Base-by-base conservation (phyloP, 2,888 invertebrate species). In the Polymixis flavicincta region DNA sequence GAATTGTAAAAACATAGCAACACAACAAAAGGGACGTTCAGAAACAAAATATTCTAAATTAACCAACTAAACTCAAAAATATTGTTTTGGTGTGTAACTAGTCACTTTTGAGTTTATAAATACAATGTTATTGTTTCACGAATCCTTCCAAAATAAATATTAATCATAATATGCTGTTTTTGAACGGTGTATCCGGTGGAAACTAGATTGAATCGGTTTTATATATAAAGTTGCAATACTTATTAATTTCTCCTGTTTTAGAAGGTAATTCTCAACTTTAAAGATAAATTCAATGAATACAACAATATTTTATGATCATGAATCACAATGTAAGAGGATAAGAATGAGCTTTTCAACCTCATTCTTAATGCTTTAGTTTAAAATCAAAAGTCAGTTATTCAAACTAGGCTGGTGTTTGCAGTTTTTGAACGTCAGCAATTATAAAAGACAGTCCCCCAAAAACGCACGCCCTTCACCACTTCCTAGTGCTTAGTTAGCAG, bases 151-250 rank as follows among this genome's bases (percentile, higher is more conserved):
- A 37, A 42, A 19, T n/a, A n/a, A 14, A 45, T 65, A 8, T 11
- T n/a, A 13, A 14, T 22, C 0, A 4, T 9, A 4, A 32, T 42
- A 3, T 45, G 32, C n/a, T 25, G 25, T 82, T 88, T 85, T 68
- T 70, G 74, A 84, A 92, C 88, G 85, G 74, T 75, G 64, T 60
- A 80, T 80, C 92, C 85, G 85, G 90, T 79, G 11, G 28, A 78
- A 92, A 87, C 92, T 86, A 87, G 92, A 80, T 91, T 72, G 78
- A 71, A 75, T 86, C 87, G 82, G 91, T 83, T 87, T 50, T 7
- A 2, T 4, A 25, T 11, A 55, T 37, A 80, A 80, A 79, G 88
- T 88, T 89, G 75, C 89, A 68, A 78, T 13, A 25, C 8, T n/a
- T 11, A 3, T 19, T 11, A 0, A 60, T 52, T 78, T 32, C 42